These are phyloP conservation scores for Orientallactaga sibirica DNA, from an alignment of 2,797 vertebrate species.

Conservation along the genomic window DNA sequence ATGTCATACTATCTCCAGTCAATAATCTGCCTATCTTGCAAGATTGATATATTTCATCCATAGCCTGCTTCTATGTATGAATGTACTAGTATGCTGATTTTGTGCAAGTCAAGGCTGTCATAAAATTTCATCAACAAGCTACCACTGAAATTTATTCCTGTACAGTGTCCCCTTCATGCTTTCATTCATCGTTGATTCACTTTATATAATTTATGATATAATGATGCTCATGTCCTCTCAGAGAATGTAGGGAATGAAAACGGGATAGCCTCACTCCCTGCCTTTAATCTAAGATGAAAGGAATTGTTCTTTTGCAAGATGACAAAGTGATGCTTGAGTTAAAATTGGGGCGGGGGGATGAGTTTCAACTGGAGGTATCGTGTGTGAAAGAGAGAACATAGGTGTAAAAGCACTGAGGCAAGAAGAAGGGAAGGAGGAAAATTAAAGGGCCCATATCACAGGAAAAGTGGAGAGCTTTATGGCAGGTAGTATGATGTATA, in stretches of 20 bases:
- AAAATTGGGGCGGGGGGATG: neutral
- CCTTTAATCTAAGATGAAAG: neutral
- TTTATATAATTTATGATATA: neutral
- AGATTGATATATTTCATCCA: neutral
- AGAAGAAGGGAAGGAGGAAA: neutral
- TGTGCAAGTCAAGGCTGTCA: neutral
- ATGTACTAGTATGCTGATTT: neutral
- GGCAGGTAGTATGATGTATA: rapidly evolving
- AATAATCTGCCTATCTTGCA: neutral
- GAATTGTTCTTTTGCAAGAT: neutral
- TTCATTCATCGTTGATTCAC: neutral
- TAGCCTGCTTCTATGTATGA: neutral
- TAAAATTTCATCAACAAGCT: neutral
- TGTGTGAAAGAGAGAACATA: neutral
- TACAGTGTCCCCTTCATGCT: neutral
- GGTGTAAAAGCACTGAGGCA: neutral
- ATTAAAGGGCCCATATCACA: neutral
- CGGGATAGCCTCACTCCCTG: neutral
- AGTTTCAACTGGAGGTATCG: neutral
- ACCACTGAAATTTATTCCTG: neutral
- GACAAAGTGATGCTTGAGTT: neutral
- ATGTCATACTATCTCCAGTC: neutral
- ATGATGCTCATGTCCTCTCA: too few species aligned
- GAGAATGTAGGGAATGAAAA: neutral
- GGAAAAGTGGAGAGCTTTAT: neutral